A percentile compares a stretch with the other conserved stretches of the same genome.
These are phyloP conservation scores for Pseudochirops corinnae DNA, from an alignment of 2,797 vertebrate species.

Conservation along the genomic window DNA sequence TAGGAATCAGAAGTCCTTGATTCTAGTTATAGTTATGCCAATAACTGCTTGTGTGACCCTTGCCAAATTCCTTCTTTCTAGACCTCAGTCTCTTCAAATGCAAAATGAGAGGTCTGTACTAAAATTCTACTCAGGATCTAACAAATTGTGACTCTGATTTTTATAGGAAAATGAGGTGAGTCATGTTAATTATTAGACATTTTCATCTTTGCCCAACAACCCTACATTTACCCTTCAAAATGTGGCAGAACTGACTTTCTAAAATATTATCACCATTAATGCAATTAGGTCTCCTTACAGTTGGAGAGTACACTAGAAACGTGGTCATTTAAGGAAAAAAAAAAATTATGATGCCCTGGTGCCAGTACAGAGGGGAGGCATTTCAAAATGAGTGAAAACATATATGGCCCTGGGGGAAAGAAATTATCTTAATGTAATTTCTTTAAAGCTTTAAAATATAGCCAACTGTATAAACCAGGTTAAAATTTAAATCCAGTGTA, in stretches of 20 bases:
- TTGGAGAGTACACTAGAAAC: neutral
- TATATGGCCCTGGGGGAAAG: neutral
- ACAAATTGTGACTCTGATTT: neutral
- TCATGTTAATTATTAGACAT: neutral
- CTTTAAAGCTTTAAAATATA: slow-evolving; percentile 60
- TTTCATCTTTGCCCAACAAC: neutral
- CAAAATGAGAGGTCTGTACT: neutral
- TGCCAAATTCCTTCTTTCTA: neutral
- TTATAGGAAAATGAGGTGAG: neutral
- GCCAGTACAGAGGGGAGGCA: slow-evolving; percentile 28
- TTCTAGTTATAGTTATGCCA: neutral
- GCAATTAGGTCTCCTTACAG: slow-evolving; percentile 18
- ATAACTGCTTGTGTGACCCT: neutral
- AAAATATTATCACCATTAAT: neutral
- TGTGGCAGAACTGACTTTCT: slow-evolving; percentile 1
- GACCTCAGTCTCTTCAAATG: neutral
- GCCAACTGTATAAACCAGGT: slow-evolving; percentile 39
- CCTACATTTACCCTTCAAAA: neutral
- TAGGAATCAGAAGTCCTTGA: neutral
- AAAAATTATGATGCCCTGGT: neutral
- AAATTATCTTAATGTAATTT: slow-evolving; percentile 51
- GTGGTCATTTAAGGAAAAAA: slow-evolving; percentile 2
- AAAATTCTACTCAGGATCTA: neutral
- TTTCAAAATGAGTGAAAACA: slow-evolving; percentile 54
- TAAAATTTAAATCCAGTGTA: slow-evolving; percentile 70